A percentile compares a stretch with the other conserved stretches of the same genome.
Evolutionary conservation across 2,888 invertebrate species (phyloP).

Genomic region (Margaritifera margaritifera): DNA sequence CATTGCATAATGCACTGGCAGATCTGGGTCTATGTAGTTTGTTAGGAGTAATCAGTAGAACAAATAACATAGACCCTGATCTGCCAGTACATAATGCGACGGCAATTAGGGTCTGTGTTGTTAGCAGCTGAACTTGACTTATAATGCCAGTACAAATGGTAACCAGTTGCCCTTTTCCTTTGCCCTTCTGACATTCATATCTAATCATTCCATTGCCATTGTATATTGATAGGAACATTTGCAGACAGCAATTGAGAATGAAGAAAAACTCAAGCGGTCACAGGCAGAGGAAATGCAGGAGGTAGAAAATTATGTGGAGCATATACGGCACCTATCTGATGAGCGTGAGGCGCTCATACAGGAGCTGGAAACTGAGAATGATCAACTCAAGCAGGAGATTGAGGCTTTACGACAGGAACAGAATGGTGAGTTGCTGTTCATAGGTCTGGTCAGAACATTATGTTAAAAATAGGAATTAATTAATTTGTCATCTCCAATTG

Average conservation of each 20-base stretch:
- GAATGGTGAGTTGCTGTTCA: slow-evolving; percentile 38
- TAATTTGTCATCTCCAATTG: background rate
- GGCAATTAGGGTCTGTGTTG: no score
- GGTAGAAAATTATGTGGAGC: slow-evolving; percentile 74
- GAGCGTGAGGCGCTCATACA: slow-evolving; percentile 69
- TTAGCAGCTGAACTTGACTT: no score
- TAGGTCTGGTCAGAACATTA: no score
- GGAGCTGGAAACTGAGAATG: slow-evolving; percentile 70
- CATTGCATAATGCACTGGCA: no score
- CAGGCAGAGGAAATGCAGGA: slow-evolving; percentile 73
- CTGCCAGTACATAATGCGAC: no score
- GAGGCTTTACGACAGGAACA: slow-evolving; percentile 55
- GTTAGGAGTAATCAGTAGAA: no score
- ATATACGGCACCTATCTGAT: slow-evolving; percentile 68
- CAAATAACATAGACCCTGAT: no score
- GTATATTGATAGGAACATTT: slow-evolving; percentile 44
- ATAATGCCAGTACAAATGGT: no score
- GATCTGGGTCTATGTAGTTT: no score
- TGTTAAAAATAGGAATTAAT: background rate
- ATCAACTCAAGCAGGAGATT: slow-evolving; percentile 63
- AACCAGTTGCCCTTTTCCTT: no score
- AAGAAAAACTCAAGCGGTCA: slow-evolving; percentile 56
- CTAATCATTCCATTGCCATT: background rate
- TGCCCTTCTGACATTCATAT: no score
- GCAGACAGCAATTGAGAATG: slow-evolving; percentile 50